Base-by-base conservation (phyloP, 2,797 vertebrate genomes). In the Parauchenoglanis ngamensis region DNA sequence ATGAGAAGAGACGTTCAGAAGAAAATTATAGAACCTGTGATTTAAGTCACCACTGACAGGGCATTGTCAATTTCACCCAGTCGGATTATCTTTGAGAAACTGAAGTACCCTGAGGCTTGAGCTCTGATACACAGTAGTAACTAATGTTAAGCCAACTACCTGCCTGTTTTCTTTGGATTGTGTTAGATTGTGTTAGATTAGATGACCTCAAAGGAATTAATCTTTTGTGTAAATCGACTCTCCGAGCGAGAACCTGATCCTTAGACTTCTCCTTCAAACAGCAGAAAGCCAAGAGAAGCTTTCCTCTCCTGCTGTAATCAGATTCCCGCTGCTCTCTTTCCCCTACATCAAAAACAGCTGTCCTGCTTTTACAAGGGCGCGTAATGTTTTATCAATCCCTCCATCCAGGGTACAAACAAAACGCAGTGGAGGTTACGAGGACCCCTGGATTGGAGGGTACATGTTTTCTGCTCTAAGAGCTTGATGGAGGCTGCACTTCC, bases 321-420 rank as follows among this genome's bases (percentile, higher is more conserved):
- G 86, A 86, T 86, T 90, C 91, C 90, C 40, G 75, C 86, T 86
- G 88, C 75, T 90, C 80, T 85, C 75, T 87, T 89, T 89, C 76
- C 88, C 81, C 75, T 81, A 89, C 91, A 91, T 93, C 85, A 92
- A 90, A 92, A 92, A 85, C 89, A 88, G 85, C 89, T 87, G 86
- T 87, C 81, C 85, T 65, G 86, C 89, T 89, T 92, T 93, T 93
- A 93, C 90, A 89, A 91, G 91, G 84, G 84, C 80, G 68, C 87
- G 67, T 91, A 91, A 92, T 90, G 90, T 92, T 92, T 91, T 91
- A 91, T 90, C 84, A 87, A 92, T 92, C 78, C 84, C 88, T 85
- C 85, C 77, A 79, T 76, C 82, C 84, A 89, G 83, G 65, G 84
- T 89, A 86, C 89, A 91, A 89, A 91, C 86, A 87, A 89, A 91